Conservation (phyloP, 1,140 invertebrate genomes). For the Argopecten irradians region DNA sequence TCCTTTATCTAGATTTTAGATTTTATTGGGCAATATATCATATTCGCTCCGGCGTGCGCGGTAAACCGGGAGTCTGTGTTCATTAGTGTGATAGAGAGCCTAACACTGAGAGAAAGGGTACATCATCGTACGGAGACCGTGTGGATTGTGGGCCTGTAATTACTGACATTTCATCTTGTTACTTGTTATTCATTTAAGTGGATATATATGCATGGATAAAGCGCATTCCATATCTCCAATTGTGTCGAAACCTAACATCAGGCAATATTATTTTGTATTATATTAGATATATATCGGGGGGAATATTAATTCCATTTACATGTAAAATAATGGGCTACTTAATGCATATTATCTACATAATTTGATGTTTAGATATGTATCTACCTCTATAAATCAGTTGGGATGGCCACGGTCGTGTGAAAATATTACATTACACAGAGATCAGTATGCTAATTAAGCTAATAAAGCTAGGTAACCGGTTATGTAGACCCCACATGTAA, state of each 20-base stretch:
- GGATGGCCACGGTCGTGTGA: background rate
- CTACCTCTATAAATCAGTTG: background rate
- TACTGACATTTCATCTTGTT: background rate
- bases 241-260: background rate
- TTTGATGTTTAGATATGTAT: conserved; percentile 19
- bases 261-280: conserved; percentile 11
- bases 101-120: background rate
- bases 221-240: background rate
- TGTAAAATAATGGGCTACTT: conserved; percentile 17
- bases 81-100: background rate
- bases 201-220: background rate
- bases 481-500: background rate
- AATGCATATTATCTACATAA: conserved; percentile 23
- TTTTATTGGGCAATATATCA: conserved; percentile 23
- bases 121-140: background rate
- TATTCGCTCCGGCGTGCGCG: background rate
- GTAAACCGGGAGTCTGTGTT: background rate
- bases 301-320: background rate
- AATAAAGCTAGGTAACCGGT: background rate
- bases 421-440: background rate
- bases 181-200: background rate
- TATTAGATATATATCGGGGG: background rate
- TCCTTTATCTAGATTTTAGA: conserved; percentile 8
- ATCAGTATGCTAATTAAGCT: background rate
- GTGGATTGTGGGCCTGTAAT: background rate